A percentile compares a stretch with the other conserved stretches of the same genome.
phyloP scores from a whole-genome alignment of 53 echinoderm and acorn worm species.

The Henricia sp. region DNA sequence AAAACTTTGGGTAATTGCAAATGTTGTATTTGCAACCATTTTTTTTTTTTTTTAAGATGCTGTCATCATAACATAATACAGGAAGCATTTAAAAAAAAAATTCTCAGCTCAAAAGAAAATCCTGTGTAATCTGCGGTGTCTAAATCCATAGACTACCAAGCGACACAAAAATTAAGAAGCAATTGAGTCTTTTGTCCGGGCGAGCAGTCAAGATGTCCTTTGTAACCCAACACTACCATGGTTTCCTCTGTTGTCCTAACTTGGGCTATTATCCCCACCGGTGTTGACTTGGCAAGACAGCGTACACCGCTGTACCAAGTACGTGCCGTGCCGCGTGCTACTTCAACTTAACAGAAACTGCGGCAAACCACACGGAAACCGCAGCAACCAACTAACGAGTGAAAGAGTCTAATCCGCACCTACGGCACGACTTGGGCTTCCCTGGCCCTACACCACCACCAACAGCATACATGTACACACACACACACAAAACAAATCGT shows the following conservation, averaged over 20 bases:
- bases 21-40: too few species aligned
- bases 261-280: conserved; percentile 21
- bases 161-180: conserved; percentile 45
- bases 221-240: conserved; percentile 27
- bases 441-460: neutral
- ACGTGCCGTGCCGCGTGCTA: neutral
- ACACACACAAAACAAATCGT: conserved; percentile 7
- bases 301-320: conserved; percentile 7
- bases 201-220: neutral
- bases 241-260: conserved; percentile 58
- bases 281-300: conserved; percentile 31
- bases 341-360: too few species aligned
- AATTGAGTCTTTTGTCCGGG: conserved; percentile 11
- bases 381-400: neutral
- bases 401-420: conserved; percentile 45
- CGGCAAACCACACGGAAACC: conserved; percentile 12
- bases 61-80: too few species aligned
- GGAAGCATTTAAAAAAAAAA: too few species aligned
- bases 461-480: neutral
- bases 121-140: too few species aligned
- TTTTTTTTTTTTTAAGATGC: too few species aligned
- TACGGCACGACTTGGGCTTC: neutral
- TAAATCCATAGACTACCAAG: conserved; percentile 11
- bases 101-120: too few species aligned
- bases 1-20: too few species aligned